Base-by-base conservation (phyloP, 1,140 invertebrate species). In the Heliconius hewitsoni region DNA sequence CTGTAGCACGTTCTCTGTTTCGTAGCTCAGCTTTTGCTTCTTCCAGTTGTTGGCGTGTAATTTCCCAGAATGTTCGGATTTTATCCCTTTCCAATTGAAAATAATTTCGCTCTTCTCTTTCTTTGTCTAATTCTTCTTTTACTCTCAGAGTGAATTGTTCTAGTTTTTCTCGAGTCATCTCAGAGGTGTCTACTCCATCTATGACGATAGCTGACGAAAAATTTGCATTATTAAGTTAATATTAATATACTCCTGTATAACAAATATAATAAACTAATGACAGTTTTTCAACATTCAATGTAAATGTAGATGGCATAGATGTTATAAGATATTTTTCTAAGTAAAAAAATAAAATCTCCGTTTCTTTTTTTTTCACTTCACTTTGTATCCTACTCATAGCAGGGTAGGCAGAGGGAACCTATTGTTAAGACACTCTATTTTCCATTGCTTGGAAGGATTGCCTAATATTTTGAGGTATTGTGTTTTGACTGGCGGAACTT, bases 21-120 rank as follows among this genome's bases (percentile, higher is more conserved):
- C 97, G 96, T 72, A 97, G 94, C 96, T 96, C 84, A 19, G 97
- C 96, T 89, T 96, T 96, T 37, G 96, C 96, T 95, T 98, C 98
- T 81, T 98, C 97, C 9, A 98, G 91, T 89, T 98, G 97, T 83
- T 97, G 96, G 84, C 97, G 96, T 1, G 98, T 97, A 34, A 95
- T 95, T 81, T 99, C 98, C 98, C 98, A 99, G 93, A 99, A 99
- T 42, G 97, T 98, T 81, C 98, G 96, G 19, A 99, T 96, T 94
- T 99, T 99, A 90, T 99, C 98, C 84, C 98, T 95, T 94, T 99
- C 98, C 74, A 99, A 91, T 95, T 99, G 98, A 86, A 99, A 99
- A 89, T 97, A 99, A 92, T 99, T 99, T 83, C 98, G 95, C 92
- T 99, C 98, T 93, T 99, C 98, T 84, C 98, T 95, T 94, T 99